Conservation (phyloP, 2,888 invertebrate species). For the Elegia similella region DNA sequence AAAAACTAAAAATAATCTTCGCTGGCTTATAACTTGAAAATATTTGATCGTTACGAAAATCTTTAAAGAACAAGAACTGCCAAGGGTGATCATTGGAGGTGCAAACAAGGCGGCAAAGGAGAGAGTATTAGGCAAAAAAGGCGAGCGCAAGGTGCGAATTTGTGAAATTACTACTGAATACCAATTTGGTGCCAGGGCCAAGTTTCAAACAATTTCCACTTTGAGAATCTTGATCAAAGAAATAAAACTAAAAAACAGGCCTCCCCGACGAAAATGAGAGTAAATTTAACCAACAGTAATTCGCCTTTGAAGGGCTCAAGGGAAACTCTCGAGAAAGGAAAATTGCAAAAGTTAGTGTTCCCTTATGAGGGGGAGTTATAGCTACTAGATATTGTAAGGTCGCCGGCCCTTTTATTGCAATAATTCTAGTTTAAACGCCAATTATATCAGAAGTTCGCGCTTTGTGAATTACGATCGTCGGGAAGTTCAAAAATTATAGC, state of each 20-base stretch:
- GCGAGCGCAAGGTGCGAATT: slow-evolving; percentile 61
- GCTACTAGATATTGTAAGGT: slow-evolving; percentile 54
- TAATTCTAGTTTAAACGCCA: slow-evolving; percentile 28
- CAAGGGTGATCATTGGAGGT: neutral
- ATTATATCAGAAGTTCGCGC: slow-evolving; percentile 25
- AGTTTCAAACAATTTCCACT: slow-evolving; percentile 76
- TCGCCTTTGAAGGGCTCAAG: slow-evolving; percentile 71
- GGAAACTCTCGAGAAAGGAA: slow-evolving; percentile 64
- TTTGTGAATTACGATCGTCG: slow-evolving; percentile 36
- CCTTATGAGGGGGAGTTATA: slow-evolving; percentile 69
- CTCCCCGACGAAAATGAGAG: slow-evolving; percentile 67
- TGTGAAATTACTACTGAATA: slow-evolving; percentile 70
- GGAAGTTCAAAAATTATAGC: slow-evolving; percentile 35
- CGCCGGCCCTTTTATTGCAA: slow-evolving; percentile 28
- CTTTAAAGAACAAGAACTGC: neutral
- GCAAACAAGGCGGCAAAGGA: slow-evolving; percentile 8
- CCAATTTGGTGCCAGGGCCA: slow-evolving; percentile 60
- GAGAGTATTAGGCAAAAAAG: slow-evolving; percentile 23
- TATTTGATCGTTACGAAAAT: neutral
- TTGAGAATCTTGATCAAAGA: slow-evolving; percentile 76
- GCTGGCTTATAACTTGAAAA: neutral
- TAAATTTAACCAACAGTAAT: slow-evolving; percentile 79
- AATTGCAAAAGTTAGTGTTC: slow-evolving; percentile 77
- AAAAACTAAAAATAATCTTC: neutral
- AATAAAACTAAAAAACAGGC: slow-evolving; percentile 77